Evolutionary conservation across 2,888 invertebrate species (phyloP), one percentile per base, ranked within the genome.

Genomic region (Phyto melanocephala): DNA sequence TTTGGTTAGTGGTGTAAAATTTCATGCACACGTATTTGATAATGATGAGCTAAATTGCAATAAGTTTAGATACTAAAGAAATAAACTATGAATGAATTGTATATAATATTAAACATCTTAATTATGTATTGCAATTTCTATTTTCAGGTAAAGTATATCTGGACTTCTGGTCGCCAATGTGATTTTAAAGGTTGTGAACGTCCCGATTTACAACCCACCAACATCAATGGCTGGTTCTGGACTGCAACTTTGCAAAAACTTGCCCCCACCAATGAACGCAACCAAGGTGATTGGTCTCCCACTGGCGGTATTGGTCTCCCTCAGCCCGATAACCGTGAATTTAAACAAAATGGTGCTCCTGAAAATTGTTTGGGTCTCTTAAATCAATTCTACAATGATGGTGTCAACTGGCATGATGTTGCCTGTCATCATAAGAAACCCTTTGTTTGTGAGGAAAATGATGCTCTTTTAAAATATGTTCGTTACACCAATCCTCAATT

Each of bases 191-290:
- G 97, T 81, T 97, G 97, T 89, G 96, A 96, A 88, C 94, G 97
- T 74, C 93, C 95, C 35, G 97, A 97, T 90, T 92, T 97, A 86
- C 95, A 96, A 86, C 97, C 97, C 40, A 93, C 95, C 84, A 93
- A 94, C 72, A 91, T 96, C 84, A 96, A 97, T 89, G 97, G 97
- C 45, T 97, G 97, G 97, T 97, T 97, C 93, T 97, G 97, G 97
- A 96, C 97, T 22, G 96, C 95, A 42, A 96, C 95, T 87, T 93
- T 96, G 70, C 96, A 95, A 91, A 97, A 97, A 91, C 92, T 97
- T 87, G 95, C 97, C 1, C 95, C 97, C 60, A 95, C 96, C 72
- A 95, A 93, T 75, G 95, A 96, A 92, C 93, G 96, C 67, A 93
- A 93, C 70, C 96, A 96, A 89, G 96, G 96, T 90, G 97, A 97